These are phyloP conservation scores for Listronotus bonariensis DNA, from an alignment of 1,140 invertebrate species.

Conservation along the genomic window DNA sequence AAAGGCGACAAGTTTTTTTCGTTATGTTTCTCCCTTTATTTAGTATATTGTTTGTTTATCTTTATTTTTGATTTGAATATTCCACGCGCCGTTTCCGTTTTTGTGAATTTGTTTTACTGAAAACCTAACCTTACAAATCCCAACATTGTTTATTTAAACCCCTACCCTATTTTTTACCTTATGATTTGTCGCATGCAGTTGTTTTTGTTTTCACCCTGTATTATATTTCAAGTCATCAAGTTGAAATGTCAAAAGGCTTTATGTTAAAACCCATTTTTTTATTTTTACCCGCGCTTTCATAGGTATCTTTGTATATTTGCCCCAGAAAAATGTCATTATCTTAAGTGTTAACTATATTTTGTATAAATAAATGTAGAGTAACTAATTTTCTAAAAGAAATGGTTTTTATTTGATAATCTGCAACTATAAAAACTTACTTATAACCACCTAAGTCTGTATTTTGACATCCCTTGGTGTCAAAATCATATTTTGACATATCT, in stretches of 20 bases:
- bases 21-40: no score
- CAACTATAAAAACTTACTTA: no score
- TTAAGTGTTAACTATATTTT: slow-evolving; percentile 43
- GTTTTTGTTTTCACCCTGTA: slow-evolving; percentile 17
- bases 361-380: slow-evolving; percentile 42
- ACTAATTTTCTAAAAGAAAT: neutral
- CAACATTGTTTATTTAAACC: neutral
- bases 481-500: no score
- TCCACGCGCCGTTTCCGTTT: neutral
- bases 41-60: neutral
- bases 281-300: neutral
- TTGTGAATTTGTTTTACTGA: slow-evolving; percentile 51
- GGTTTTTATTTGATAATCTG: no score
- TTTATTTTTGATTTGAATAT: slow-evolving; percentile 5
- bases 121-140: neutral
- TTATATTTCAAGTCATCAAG: neutral
- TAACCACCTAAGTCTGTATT: no score
- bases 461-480: no score
- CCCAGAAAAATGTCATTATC: slow-evolving; percentile 18
- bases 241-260: no score
- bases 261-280: no score
- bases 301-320: slow-evolving; percentile 54
- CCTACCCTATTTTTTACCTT: neutral
- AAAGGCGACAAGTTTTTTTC: no score
- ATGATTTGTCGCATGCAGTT: neutral